Base-by-base conservation (phyloP, 2,113 vertebrate genomes). In the Neopipo cinnamomea region DNA sequence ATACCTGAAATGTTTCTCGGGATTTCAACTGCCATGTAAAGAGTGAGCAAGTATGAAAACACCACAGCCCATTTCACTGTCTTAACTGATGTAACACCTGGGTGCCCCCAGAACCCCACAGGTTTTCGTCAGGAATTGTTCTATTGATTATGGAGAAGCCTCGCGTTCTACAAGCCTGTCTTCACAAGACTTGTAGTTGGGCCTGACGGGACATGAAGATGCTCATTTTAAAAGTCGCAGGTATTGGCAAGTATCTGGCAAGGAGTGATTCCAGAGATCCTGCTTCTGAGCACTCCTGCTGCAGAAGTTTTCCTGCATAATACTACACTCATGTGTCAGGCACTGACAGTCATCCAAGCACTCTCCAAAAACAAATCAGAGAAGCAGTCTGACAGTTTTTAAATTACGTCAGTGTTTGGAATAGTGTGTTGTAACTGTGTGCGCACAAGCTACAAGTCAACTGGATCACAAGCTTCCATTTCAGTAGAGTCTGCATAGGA, bases 171-270 rank as follows among this genome's bases (percentile, higher is more conserved):
- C 71, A 59, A 61, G 35, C 35, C 0, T 80, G 77, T 82, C 88
- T 94, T 89, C 73, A 82, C 85, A 81, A 33, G 72, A 42, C 30
- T 30, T 25, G 31, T 44, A 4, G 28, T 68, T 35, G 79, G 90
- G 92, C 92, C 88, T 91, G 92, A 94, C 0, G 12, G 81, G 95
- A 86, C 85, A 72, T 39, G 74, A 85, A 0, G 1, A 42, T 12
- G 35, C 59, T 89, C 49, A 25, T 89, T 72, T 65, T 72, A 75
- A 6, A 82, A 52, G 74, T 25, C 33, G 1, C 73, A 72, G 79
- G 85, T 84, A 93, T 84, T 68, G 41, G 80, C 91, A 92, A 70
- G 82, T 16, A 56, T 21, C 70, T 61, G 71, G 87, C 78, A 81
- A 75, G 63, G 0, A 79, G 79, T 10, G 14, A 19, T 49, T 82